These are phyloP conservation scores for Naja naja DNA, from an alignment of 2,113 vertebrate genomes.

Conservation along the genomic window DNA sequence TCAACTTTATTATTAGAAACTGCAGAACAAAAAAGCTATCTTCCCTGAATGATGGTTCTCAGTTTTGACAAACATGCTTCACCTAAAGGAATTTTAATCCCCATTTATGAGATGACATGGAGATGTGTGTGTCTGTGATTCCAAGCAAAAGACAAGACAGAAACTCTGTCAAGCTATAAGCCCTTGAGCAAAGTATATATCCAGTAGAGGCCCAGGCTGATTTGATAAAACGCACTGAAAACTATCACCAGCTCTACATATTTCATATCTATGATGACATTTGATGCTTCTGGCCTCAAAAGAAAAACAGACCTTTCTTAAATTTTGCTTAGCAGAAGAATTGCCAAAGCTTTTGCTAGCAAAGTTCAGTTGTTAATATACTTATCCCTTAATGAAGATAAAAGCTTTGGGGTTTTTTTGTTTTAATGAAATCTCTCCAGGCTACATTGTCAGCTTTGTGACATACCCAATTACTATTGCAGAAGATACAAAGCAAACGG, in stretches of 20 bases:
- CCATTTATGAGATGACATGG: background rate
- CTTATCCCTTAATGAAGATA: constrained; percentile 41
- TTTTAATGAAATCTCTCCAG: constrained; percentile 36
- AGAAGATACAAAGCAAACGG: constrained; percentile 22
- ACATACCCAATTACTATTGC: background rate
- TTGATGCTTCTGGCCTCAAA: constrained; percentile 34
- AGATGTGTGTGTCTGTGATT: background rate
- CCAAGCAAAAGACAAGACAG: background rate
- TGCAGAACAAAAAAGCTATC: background rate
- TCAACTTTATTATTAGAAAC: background rate
- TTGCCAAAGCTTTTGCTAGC: constrained; percentile 47
- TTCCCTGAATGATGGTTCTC: background rate
- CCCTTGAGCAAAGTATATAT: background rate
- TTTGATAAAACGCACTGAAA: background rate
- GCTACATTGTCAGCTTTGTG: background rate
- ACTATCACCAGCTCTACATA: constrained; percentile 24
- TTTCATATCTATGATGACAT: constrained; percentile 38
- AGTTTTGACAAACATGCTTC: background rate
- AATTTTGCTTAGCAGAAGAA: constrained; percentile 59
- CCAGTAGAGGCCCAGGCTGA: background rate
- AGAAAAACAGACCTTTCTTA: constrained; percentile 34
- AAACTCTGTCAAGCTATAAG: background rate
- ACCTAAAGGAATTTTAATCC: background rate
- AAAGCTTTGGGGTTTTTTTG: constrained; percentile 10
- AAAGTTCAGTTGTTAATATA: constrained; percentile 42